Percentiles rank a stretch among this genome's conserved stretches.
Conservation (phyloP, 2,888 invertebrate genomes). For the Lepidocyrtoides sp. region DNA sequence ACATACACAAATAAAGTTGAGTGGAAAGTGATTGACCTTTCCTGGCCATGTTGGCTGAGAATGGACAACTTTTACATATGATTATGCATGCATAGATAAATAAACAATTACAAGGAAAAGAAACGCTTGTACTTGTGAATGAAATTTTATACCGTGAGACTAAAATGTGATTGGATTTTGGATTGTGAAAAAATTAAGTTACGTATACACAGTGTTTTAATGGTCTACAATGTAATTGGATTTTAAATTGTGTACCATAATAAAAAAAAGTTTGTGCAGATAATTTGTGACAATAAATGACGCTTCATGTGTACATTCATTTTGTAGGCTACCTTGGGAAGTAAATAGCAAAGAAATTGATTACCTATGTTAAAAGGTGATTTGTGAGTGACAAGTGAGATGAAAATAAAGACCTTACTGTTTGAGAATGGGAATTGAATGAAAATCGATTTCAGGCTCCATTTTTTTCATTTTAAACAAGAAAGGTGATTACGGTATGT, state of each 20-base stretch:
- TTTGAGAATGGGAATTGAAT: background rate
- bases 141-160: slow-evolving; percentile 43
- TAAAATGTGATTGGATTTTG: slow-evolving; percentile 53
- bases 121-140: background rate
- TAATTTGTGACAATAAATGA: background rate
- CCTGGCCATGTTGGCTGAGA: slow-evolving; percentile 21
- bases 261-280: background rate
- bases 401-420: background rate
- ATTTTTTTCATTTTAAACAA: background rate
- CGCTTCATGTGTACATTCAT: background rate
- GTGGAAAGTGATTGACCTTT: slow-evolving; percentile 65
- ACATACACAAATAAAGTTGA: background rate
- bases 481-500: background rate
- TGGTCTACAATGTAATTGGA: too few species aligned
- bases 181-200: background rate
- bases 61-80: slow-evolving; percentile 15
- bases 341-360: background rate
- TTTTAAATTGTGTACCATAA: too few species aligned
- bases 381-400: background rate
- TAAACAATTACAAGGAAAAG: background rate
- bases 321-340: background rate
- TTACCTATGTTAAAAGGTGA: too few species aligned
- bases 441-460: slow-evolving; percentile 21
- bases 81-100: background rate
- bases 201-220: background rate